Conservation (phyloP, 1,140 invertebrate genomes). For the Bicyclus anynana region DNA sequence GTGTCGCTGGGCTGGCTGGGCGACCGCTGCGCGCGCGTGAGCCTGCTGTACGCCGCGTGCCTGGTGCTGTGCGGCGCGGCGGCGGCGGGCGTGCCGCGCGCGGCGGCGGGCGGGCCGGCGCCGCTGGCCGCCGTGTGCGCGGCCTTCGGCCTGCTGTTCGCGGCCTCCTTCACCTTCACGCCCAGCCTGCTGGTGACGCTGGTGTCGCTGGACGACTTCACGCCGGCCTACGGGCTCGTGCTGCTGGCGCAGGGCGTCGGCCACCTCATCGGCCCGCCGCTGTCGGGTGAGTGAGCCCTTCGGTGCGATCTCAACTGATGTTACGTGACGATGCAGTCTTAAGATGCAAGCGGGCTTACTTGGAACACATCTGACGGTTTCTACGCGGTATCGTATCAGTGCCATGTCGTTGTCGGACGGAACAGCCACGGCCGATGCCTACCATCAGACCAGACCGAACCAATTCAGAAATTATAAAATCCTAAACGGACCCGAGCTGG, state of each 20-base stretch:
- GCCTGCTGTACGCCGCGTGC: conserved; percentile 88
- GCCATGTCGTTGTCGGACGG: no score
- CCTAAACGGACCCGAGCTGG: no score
- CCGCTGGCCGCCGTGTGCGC: conserved; percentile 78
- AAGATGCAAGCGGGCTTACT: no score
- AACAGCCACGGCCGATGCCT: no score
- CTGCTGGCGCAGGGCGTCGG: conserved; percentile 90
- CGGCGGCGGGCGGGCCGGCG: conserved; percentile 77
- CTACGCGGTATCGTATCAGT: no score
- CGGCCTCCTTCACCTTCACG: conserved; percentile 91
- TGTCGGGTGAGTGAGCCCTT: conserved; percentile 71
- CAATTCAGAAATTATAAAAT: no score
- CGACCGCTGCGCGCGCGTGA: conserved; percentile 89
- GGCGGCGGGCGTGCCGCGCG: conserved; percentile 83
- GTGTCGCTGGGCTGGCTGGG: conserved; percentile 93
- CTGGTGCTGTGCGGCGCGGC: conserved; percentile 86
- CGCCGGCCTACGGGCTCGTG: conserved; percentile 92
- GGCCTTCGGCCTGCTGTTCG: conserved; percentile 90
- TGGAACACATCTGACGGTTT: no score
- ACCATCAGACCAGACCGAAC: no score
- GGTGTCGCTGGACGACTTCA: conserved; percentile 86
- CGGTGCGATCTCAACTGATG: no score
- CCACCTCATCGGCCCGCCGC: conserved; percentile 80
- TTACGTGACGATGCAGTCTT: no score
- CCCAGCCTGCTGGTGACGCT: conserved; percentile 90